Evolutionary conservation across 2,797 vertebrate species (phyloP).

Genomic region (Podargus strigoides): DNA sequence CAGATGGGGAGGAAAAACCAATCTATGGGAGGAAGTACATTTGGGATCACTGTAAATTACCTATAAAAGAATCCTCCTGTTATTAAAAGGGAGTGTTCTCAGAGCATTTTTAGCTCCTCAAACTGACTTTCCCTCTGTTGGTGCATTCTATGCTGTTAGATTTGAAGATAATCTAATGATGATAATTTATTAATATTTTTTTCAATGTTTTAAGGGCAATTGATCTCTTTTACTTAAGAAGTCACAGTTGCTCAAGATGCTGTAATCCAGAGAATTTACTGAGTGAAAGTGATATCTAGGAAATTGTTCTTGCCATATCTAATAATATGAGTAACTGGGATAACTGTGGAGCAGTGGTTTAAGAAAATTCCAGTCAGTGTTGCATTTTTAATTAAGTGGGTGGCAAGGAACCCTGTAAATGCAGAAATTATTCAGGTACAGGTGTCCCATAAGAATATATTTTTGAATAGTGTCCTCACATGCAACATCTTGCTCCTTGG

Average conservation of each 20-base stretch:
- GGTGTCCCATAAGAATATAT: neutral
- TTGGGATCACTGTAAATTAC: neutral
- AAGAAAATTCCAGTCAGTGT: neutral
- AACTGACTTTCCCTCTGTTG: neutral
- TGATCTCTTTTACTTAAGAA: neutral
- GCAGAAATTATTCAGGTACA: neutral
- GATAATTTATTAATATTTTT: neutral
- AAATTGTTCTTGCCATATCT: neutral
- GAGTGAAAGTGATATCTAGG: neutral
- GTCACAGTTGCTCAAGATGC: neutral
- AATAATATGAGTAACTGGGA: neutral
- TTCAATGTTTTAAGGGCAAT: neutral
- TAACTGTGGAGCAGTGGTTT: neutral
- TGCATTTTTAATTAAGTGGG: neutral
- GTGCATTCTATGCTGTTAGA: fast-evolving
- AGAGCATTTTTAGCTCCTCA: neutral
- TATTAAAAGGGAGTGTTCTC: neutral
- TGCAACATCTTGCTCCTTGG: neutral
- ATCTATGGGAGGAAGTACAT: neutral
- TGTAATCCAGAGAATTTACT: neutral
- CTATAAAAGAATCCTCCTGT: neutral
- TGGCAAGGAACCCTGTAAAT: neutral
- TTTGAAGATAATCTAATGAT: neutral
- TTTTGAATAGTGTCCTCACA: neutral
- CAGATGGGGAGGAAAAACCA: neutral